A percentile compares a stretch with the other conserved stretches of the same genome.
Conservation (phyloP, 2,888 invertebrate species). For the Oconnorella tubifera region DNA sequence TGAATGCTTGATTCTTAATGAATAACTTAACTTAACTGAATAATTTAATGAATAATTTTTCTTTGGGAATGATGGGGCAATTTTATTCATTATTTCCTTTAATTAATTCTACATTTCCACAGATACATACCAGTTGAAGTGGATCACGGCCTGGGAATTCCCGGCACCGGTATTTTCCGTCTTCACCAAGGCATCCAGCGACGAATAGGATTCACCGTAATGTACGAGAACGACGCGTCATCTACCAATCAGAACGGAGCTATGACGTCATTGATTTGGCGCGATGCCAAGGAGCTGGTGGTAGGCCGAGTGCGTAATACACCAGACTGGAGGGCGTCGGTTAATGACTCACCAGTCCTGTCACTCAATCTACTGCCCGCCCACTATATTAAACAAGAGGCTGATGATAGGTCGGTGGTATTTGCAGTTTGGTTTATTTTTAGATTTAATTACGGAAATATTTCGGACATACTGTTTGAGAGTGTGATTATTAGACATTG, state of each 20-base stretch:
- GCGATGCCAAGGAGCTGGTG: constrained; percentile 91
- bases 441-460: too few relatives aligned
- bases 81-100: background rate
- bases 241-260: too few relatives aligned
- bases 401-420: constrained; percentile 70
- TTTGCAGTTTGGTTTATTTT: too few relatives aligned
- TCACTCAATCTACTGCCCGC: constrained; percentile 96
- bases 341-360: constrained; percentile 77
- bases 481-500: too few relatives aligned
- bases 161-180: constrained; percentile 89
- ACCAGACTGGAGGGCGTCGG: constrained; percentile 51
- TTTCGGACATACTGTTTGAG: too few relatives aligned
- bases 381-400: constrained; percentile 81
- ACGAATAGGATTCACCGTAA: constrained; percentile 70
- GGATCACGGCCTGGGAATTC: constrained; percentile 86
- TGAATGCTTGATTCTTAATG: too few relatives aligned
- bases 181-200: constrained; percentile 98
- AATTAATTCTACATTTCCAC: too few relatives aligned
- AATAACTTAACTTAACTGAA: too few relatives aligned
- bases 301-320: constrained; percentile 63
- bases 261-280: constrained; percentile 80
- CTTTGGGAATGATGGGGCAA: too few relatives aligned
- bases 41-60: too few relatives aligned
- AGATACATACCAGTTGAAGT: constrained; percentile 89
- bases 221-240: constrained; percentile 65